Percentiles rank a stretch among this genome's conserved stretches.
These are phyloP conservation scores for Callimorpha dominula DNA, from an alignment of 2,888 invertebrate genomes.

Conservation along the genomic window DNA sequence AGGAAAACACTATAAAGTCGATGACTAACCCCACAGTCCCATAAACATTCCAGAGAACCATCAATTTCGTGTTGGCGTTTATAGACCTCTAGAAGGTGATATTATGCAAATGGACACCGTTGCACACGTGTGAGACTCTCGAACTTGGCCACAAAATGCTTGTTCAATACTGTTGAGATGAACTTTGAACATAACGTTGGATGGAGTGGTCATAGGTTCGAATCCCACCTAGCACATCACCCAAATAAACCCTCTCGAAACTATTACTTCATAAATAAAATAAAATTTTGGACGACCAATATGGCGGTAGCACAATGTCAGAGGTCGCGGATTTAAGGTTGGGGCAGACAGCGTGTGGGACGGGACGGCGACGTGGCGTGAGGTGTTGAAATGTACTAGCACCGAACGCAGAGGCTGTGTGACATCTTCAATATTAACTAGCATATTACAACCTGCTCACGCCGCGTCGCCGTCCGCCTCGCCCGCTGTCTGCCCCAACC, in stretches of 20 bases:
- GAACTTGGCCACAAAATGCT: slow-evolving; percentile 36
- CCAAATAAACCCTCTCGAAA: too few species aligned
- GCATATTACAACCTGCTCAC: too few species aligned
- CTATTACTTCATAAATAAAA: too few species aligned
- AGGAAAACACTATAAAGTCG: neutral
- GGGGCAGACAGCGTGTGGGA: neutral
- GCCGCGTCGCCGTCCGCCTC: too few species aligned
- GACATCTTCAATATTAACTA: too few species aligned
- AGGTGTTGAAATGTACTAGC: neutral
- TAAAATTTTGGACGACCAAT: too few species aligned
- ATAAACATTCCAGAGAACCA: neutral
- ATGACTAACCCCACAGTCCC: neutral
- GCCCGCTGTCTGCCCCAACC: too few species aligned
- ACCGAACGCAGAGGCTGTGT: neutral
- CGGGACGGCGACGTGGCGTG: neutral
- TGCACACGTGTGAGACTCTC: slow-evolving; percentile 38
- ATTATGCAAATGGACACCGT: slow-evolving; percentile 45
- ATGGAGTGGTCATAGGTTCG: too few species aligned
- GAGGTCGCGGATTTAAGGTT: neutral
- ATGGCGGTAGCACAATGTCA: too few species aligned
- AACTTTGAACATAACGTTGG: neutral
- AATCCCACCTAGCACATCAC: too few species aligned
- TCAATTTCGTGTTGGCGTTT: neutral
- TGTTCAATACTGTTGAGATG: slow-evolving; percentile 29
- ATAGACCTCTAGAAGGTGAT: neutral